Conservation (phyloP, 1,140 invertebrate genomes). For the Lithobius niger region DNA sequence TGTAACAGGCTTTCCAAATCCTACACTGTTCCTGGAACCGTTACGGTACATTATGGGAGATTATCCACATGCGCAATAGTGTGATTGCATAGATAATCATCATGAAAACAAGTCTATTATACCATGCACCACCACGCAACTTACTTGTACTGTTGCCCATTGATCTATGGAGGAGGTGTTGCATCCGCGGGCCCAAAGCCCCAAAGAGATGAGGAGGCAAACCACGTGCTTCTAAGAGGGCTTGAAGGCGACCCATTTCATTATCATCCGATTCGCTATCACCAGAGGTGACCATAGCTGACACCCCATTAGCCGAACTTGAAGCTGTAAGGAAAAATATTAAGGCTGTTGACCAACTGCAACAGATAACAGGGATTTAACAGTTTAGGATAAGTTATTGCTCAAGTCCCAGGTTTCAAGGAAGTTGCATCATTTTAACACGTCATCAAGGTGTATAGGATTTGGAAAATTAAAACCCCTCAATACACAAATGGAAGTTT, state of each 20-base stretch:
- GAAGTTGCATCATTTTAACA: no score
- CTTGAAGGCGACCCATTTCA: slow-evolving; percentile 76
- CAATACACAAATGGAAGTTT: no score
- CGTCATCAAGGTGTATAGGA: no score
- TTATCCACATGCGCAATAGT: no score
- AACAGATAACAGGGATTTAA: no score
- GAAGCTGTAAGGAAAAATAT: slow-evolving; percentile 24
- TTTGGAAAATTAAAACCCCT: no score
- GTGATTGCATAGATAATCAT: no score
- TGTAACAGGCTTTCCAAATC: no score
- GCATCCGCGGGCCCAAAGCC: slow-evolving; percentile 88
- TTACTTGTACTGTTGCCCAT: slow-evolving; percentile 49
- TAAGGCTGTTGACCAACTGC: background rate
- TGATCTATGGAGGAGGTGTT: slow-evolving; percentile 85
- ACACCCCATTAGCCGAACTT: slow-evolving; percentile 19
- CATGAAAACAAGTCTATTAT: background rate
- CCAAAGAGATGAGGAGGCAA: slow-evolving; percentile 90
- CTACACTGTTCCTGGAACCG: no score
- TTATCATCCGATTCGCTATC: slow-evolving; percentile 54
- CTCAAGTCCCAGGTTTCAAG: no score
- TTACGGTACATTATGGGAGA: no score
- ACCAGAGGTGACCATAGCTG: slow-evolving; percentile 15
- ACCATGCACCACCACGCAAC: background rate
- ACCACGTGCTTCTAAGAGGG: slow-evolving; percentile 81
- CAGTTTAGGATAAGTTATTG: no score